Conservation (phyloP, 2,797 vertebrate species). For the Melanotaenia boesemani region DNA sequence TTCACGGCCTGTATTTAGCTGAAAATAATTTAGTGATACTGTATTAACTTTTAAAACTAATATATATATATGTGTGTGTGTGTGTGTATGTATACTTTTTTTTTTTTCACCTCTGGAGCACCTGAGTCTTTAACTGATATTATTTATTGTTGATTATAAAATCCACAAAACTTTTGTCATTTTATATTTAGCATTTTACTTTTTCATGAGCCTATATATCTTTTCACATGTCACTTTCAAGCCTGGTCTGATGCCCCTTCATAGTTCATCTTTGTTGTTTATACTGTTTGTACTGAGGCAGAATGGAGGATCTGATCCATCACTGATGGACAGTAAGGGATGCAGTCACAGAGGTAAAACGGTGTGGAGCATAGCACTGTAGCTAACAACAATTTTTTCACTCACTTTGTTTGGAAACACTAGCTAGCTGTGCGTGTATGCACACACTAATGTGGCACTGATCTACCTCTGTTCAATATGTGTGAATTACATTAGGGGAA, state of each 20-base stretch:
- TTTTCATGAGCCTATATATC: background rate
- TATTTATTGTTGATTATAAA: too few species aligned
- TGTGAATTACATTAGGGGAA: background rate
- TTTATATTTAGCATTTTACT: background rate
- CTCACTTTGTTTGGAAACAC: background rate
- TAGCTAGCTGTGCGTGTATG: background rate
- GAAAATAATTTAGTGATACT: too few species aligned
- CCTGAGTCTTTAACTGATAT: too few species aligned
- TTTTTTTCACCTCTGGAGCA: too few species aligned
- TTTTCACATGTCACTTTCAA: background rate
- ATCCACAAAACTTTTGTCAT: too few species aligned
- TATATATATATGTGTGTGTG: too few species aligned
- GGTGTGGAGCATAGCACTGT: background rate
- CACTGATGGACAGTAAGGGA: background rate
- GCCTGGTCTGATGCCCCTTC: background rate
- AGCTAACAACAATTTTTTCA: background rate
- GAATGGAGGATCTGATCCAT: background rate
- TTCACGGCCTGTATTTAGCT: too few species aligned
- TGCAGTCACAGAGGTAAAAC: background rate
- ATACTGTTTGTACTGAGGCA: background rate
- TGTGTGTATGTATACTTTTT: too few species aligned
- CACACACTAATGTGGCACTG: background rate
- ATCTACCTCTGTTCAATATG: background rate
- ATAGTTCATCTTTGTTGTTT: background rate
- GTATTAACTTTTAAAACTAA: too few species aligned